Evolutionary conservation across 2,888 invertebrate genomes (phyloP), one percentile per base, ranked within the genome.

Genomic region (Tanytarsus gracilentus): DNA sequence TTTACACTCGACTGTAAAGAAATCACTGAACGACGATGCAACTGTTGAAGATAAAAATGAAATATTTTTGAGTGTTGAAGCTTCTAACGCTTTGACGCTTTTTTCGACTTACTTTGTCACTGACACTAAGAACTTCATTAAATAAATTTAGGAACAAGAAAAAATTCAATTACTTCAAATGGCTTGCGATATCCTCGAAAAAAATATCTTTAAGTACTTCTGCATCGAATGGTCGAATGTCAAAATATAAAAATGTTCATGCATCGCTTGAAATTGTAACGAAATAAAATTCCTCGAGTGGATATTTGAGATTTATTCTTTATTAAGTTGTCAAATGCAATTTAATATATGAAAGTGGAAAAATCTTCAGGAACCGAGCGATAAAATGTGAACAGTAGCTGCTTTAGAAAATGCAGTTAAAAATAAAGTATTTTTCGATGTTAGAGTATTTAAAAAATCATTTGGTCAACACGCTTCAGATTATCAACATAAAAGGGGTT

Each of bases 291-390:
- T n/a, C 21, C 40, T 40, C 18, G 16, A 18, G 18, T 14, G 40
- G 16, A n/a, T n/a, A n/a, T n/a, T n/a, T n/a, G n/a, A 40, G 40
- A 40, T 40, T 40, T 40, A 40, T 40, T 7, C 40, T 40, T 40
- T 40, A 40, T 40, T 40, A 40, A 40, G 18, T 18, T 40, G 40
- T 40, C 40, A 40, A 40, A 7, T 40, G 40, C 40, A 40, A 40
- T 11, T 18, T 16, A 9, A 18, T 18, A 36, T 14, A 40, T 16
- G 21, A 18, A 18, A 36, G 16, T 14, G 36, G 36, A 14, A 36
- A 36, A 36, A 36, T 36, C 16, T 36, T 14, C 36, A 36, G 36
- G 14, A 14, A n/a, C n/a, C n/a, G n/a, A 36, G n/a, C 36, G 14
- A 36, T 14, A 14, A 36, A 36, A 36, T 36, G n/a, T 14, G 6